A percentile compares a stretch with the other conserved stretches of the same genome.
Evolutionary conservation across 1,140 invertebrate genomes (phyloP).

Genomic region (Cryptotermes secundus): DNA sequence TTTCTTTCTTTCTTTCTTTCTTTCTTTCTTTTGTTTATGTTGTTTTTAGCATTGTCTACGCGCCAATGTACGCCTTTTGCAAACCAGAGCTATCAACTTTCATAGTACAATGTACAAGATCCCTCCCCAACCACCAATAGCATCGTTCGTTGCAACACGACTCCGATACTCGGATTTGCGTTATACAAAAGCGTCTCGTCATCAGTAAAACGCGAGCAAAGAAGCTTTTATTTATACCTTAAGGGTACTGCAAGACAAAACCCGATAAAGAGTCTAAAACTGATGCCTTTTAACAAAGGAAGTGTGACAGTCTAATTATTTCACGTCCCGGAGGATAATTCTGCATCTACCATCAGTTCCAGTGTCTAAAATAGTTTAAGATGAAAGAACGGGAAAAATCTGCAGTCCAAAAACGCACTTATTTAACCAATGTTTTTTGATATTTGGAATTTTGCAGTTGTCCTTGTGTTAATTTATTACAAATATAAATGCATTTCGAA

Average conservation of each 20-base stretch:
- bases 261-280: neutral
- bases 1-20: too few relatives aligned
- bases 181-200: neutral
- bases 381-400: too few relatives aligned
- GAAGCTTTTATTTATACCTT: constrained; percentile 4
- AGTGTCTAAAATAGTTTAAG: neutral
- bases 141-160: neutral
- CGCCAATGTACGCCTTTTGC: too few relatives aligned
- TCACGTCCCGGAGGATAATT: neutral
- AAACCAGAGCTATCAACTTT: too few relatives aligned
- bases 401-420: too few relatives aligned
- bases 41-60: too few relatives aligned
- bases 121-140: neutral
- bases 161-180: neutral
- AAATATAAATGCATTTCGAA: too few relatives aligned
- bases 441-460: too few relatives aligned
- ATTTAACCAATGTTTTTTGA: too few relatives aligned
- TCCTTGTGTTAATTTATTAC: too few relatives aligned
- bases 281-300: neutral
- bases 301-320: neutral
- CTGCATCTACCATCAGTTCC: neutral
- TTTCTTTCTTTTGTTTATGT: too few relatives aligned
- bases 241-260: neutral
- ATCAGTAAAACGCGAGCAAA: neutral
- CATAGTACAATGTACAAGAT: too few relatives aligned